Evolutionary conservation across 2,113 vertebrate genomes (phyloP).

Genomic region (Apodemus sylvaticus): DNA sequence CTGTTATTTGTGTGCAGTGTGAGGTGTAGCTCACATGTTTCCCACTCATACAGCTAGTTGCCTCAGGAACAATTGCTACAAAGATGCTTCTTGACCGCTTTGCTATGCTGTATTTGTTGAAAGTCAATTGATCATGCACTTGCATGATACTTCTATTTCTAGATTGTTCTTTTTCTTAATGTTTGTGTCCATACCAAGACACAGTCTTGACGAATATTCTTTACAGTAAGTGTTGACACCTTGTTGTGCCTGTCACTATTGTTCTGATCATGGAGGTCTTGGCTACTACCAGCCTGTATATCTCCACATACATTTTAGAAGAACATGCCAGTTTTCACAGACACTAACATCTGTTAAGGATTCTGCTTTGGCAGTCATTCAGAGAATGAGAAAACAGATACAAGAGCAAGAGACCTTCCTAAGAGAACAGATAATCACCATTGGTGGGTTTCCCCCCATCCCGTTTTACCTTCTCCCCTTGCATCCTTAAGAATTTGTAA

Average conservation of each 20-base stretch:
- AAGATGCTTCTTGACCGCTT: background rate
- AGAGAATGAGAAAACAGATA: background rate
- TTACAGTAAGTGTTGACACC: background rate
- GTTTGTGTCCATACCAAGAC: background rate
- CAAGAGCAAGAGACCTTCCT: background rate
- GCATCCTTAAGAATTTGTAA: background rate
- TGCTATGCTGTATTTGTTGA: background rate
- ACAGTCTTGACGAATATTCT: background rate
- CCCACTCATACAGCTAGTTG: background rate
- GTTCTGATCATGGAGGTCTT: background rate
- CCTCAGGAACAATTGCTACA: background rate
- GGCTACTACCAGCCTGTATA: background rate
- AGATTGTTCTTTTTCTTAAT: background rate
- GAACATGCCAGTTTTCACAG: background rate
- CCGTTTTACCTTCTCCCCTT: too few relatives aligned
- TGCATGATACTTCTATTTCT: background rate
- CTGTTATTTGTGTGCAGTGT: background rate
- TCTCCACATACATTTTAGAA: slow-evolving; percentile 13
- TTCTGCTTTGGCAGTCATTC: background rate
- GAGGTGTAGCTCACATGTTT: background rate
- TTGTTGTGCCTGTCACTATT: background rate
- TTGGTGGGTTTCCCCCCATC: background rate
- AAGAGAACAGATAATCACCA: background rate
- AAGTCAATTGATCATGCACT: background rate
- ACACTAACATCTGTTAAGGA: background rate